phyloP scores from a whole-genome alignment of 2,797 vertebrate genomes.

The Diplodus puntazzo region DNA sequence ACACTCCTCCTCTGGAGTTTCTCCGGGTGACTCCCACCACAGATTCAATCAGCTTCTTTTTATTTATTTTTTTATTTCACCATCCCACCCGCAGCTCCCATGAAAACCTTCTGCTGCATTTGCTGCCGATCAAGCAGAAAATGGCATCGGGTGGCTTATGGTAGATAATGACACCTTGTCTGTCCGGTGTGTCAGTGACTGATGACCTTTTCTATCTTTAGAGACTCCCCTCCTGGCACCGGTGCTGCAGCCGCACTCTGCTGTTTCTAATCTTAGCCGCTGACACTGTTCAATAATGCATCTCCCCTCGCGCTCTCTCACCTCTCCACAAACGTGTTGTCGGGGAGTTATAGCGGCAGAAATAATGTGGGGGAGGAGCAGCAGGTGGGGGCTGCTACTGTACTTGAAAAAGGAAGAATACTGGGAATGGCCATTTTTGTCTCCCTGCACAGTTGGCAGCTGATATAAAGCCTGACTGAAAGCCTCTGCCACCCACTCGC shows the following conservation, averaged over 20 bases:
- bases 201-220: constrained; percentile 84
- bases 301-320: constrained; percentile 43
- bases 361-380: constrained; percentile 44
- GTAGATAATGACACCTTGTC: constrained; percentile 65
- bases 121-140: constrained; percentile 56
- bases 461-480: constrained; percentile 41
- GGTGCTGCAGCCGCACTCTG: constrained; percentile 50
- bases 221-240: constrained; percentile 55
- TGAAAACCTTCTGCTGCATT: constrained; percentile 12
- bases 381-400: constrained; percentile 37
- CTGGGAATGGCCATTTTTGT: constrained; percentile 34
- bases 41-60: constrained; percentile 15
- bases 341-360: constrained; percentile 64
- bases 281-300: constrained; percentile 84
- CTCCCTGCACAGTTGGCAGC: constrained; percentile 44
- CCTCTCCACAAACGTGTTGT: constrained; percentile 53
- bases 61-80: background rate
- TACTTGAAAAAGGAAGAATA: constrained; percentile 44
- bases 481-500: constrained; percentile 50
- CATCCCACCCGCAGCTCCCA: background rate
- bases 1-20: constrained; percentile 23
- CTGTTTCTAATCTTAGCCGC: constrained; percentile 83
- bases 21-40: constrained; percentile 25
- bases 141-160: constrained; percentile 10
- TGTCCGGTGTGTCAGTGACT: constrained; percentile 61